Conservation (phyloP, 2,797 vertebrate genomes). For the Leptatherina wallacei region DNA sequence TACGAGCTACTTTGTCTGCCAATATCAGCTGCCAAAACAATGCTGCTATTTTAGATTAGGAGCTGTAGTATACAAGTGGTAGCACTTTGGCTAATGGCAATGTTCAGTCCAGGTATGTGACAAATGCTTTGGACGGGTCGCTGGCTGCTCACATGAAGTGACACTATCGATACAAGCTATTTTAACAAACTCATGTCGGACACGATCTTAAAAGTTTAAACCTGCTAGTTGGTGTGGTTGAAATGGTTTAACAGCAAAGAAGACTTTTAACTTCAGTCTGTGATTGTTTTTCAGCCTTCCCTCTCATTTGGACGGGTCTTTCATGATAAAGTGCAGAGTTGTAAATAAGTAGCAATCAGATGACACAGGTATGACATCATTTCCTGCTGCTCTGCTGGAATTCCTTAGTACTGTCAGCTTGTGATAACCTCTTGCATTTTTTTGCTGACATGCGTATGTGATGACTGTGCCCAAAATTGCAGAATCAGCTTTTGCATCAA, state of each 20-base stretch:
- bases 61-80: conserved; percentile 42
- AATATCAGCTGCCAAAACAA: conserved; percentile 63
- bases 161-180: conserved; percentile 34
- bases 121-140: conserved; percentile 43
- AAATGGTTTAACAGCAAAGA: conserved; percentile 13
- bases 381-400: conserved; percentile 57
- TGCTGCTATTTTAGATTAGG: conserved; percentile 66
- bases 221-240: not conserved
- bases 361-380: conserved; percentile 56
- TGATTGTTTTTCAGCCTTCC: conserved; percentile 1
- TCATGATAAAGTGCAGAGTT: conserved; percentile 46
- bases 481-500: conserved; percentile 44
- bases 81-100: conserved; percentile 43
- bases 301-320: conserved; percentile 28
- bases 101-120: conserved; percentile 48
- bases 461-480: conserved; percentile 41
- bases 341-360: conserved; percentile 46
- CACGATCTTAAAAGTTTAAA: conserved; percentile 23
- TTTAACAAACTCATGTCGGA: conserved; percentile 28
- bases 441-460: conserved; percentile 56
- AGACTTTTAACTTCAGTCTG: conserved; percentile 16
- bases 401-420: conserved; percentile 28
- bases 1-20: conserved; percentile 64
- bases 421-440: conserved; percentile 49
- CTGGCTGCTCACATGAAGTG: conserved; percentile 40